Evolutionary conservation across 2,888 invertebrate genomes (phyloP).

Genomic region (Apomyelois bistriatella): DNA sequence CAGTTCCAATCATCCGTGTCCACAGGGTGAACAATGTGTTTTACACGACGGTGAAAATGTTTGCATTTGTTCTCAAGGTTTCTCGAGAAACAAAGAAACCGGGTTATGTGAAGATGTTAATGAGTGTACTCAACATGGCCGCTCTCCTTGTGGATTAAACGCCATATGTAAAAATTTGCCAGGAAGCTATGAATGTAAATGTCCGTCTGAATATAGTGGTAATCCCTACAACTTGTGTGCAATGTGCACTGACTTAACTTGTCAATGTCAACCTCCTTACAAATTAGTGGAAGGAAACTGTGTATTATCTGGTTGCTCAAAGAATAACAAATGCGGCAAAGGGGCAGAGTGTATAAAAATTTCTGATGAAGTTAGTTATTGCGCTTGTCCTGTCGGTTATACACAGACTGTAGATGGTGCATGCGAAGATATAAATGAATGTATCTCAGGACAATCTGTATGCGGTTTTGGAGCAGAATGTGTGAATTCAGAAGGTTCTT

Average conservation of each 20-base stretch:
- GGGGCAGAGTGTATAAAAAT: constrained; percentile 95
- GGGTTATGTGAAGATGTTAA: constrained; percentile 91
- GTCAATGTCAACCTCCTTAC: constrained; percentile 93
- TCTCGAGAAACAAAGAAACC: constrained; percentile 85
- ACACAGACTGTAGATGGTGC: constrained; percentile 87
- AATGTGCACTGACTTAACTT: constrained; percentile 89
- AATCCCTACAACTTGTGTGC: constrained; percentile 94
- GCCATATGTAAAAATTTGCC: constrained; percentile 95
- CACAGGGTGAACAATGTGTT: constrained; percentile 91
- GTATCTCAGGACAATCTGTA: constrained; percentile 85
- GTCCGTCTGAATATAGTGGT: constrained; percentile 92
- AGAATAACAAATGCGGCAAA: constrained; percentile 88
- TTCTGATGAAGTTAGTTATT: constrained; percentile 94
- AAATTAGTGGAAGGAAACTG: constrained; percentile 91
- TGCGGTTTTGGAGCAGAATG: constrained; percentile 95
- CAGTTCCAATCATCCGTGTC: constrained; percentile 87
- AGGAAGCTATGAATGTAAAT: constrained; percentile 95
- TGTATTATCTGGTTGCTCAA: constrained; percentile 90
- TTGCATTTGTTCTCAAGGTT: constrained; percentile 94
- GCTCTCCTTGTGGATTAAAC: constrained; percentile 91
- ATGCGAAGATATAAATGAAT: constrained; percentile 93
- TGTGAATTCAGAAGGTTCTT: constrained; percentile 88
- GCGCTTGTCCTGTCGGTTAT: constrained; percentile 94
- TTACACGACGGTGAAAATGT: constrained; percentile 89
- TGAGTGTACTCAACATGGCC: constrained; percentile 89